Conservation (phyloP, 1,140 invertebrate genomes). For the Drosophila mojavensis region DNA sequence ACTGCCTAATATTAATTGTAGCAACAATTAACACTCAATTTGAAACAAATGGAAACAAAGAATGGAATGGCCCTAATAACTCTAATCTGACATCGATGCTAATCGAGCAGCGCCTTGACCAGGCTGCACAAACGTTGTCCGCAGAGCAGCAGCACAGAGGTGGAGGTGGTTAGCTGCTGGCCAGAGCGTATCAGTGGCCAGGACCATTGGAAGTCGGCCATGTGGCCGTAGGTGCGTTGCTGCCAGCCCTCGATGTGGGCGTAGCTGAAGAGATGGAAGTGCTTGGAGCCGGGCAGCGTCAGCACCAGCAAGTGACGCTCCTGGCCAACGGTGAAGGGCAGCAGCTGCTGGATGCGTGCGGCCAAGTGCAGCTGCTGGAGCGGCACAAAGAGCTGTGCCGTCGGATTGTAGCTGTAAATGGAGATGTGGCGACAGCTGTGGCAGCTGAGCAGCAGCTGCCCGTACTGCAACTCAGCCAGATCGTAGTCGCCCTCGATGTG, state of each 20-base stretch:
- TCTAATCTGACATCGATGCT: no score
- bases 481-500: conserved; percentile 69
- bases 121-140: conserved; percentile 32
- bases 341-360: conserved; percentile 40
- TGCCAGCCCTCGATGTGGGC: conserved; percentile 65
- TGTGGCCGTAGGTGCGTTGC: conserved; percentile 60
- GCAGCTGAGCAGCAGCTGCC: conserved; percentile 63
- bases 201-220: conserved; percentile 51
- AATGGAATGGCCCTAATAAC: neutral
- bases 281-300: conserved; percentile 34
- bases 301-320: conserved; percentile 57
- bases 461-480: conserved; percentile 49
- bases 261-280: conserved; percentile 67
- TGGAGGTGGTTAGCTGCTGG: conserved; percentile 11
- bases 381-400: conserved; percentile 23
- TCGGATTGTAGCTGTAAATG: conserved; percentile 29
- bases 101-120: conserved; percentile 45
- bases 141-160: conserved; percentile 44
- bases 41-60: neutral
- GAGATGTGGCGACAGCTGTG: conserved; percentile 57
- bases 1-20: no score
- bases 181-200: conserved; percentile 43
- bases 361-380: conserved; percentile 56
- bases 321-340: conserved; percentile 39
- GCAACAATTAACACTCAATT: no score